phyloP scores from a whole-genome alignment of 2,797 vertebrate species.

The Pseudomugil tenellus region DNA sequence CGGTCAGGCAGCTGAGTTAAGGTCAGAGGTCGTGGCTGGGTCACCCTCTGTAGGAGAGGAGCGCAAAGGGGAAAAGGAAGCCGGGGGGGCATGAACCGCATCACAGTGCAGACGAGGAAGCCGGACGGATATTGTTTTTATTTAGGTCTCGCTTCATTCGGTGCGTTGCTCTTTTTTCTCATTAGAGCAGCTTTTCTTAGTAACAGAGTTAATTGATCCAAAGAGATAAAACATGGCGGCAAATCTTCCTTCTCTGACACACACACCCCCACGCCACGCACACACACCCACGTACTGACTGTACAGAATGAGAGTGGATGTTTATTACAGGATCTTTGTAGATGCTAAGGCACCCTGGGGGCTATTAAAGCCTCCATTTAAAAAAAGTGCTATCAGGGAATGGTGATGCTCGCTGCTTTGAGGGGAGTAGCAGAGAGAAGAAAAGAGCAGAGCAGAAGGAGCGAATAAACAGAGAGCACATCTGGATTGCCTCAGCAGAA shows the following conservation, averaged over 20 bases:
- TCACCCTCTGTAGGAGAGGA: constrained; percentile 72
- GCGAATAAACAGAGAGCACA: constrained; percentile 76
- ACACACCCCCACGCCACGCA: constrained; percentile 8
- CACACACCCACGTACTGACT: constrained; percentile 27
- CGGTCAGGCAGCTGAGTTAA: constrained; percentile 53
- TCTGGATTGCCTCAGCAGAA: constrained; percentile 84
- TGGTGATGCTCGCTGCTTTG: constrained; percentile 47
- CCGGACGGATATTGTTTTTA: constrained; percentile 47
- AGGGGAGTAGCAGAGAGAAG: constrained; percentile 31
- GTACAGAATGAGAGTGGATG: constrained; percentile 70
- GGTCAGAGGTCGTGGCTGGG: constrained; percentile 79
- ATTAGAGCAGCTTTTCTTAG: constrained; percentile 61
- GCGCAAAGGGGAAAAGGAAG: constrained; percentile 20
- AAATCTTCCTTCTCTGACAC: constrained; percentile 36
- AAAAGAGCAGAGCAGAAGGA: constrained; percentile 57
- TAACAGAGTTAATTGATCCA: constrained; percentile 72
- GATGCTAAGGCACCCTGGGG: constrained; percentile 72
- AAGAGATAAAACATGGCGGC: constrained; percentile 67
- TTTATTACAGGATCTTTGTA: constrained; percentile 78
- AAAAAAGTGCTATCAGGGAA: constrained; percentile 67
- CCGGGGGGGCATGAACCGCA: constrained; percentile 27
- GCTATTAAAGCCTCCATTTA: constrained; percentile 74
- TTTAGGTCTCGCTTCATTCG: constrained; percentile 40
- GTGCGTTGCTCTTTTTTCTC: constrained; percentile 4
- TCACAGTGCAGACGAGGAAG: constrained; percentile 34